These are phyloP conservation scores for Anser cygnoides DNA, from an alignment of 2,113 vertebrate genomes.

Conservation along the genomic window DNA sequence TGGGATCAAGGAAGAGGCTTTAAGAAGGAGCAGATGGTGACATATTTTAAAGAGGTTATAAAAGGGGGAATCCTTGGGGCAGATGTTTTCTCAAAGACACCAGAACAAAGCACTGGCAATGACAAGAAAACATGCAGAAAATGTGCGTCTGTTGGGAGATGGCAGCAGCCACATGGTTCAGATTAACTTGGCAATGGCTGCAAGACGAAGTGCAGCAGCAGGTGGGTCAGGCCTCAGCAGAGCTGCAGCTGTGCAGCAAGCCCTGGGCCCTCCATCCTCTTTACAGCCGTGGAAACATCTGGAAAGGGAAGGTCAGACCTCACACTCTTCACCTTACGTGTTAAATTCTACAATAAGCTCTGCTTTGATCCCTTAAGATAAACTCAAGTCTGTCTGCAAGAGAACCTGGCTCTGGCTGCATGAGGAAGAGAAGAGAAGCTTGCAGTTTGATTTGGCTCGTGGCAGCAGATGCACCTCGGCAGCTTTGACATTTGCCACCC, in stretches of 20 bases:
- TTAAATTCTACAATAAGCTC: neutral
- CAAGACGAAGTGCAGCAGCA: neutral
- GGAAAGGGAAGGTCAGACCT: neutral
- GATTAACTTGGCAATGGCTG: neutral
- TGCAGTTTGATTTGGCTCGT: neutral
- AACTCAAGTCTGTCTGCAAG: neutral
- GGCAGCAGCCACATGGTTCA: conserved; percentile 42
- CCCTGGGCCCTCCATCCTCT: neutral
- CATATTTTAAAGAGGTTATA: conserved; percentile 19
- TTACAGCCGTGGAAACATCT: neutral
- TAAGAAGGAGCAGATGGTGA: neutral
- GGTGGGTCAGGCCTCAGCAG: neutral
- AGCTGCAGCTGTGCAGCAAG: neutral
- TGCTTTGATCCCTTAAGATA: neutral
- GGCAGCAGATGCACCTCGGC: neutral
- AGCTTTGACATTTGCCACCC: neutral
- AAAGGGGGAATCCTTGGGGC: conserved; percentile 11
- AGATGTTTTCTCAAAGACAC: conserved; percentile 45
- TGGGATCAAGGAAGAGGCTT: neutral
- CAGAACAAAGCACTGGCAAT: neutral
- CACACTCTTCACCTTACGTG: neutral
- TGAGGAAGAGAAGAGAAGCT: neutral
- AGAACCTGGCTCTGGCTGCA: neutral
- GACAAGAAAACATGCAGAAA: conserved; percentile 46
- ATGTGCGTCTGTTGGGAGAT: neutral